A percentile compares a stretch with the other conserved stretches of the same genome.
Conservation (phyloP, 2,797 vertebrate genomes). For the Brachyrhaphis roseni region DNA sequence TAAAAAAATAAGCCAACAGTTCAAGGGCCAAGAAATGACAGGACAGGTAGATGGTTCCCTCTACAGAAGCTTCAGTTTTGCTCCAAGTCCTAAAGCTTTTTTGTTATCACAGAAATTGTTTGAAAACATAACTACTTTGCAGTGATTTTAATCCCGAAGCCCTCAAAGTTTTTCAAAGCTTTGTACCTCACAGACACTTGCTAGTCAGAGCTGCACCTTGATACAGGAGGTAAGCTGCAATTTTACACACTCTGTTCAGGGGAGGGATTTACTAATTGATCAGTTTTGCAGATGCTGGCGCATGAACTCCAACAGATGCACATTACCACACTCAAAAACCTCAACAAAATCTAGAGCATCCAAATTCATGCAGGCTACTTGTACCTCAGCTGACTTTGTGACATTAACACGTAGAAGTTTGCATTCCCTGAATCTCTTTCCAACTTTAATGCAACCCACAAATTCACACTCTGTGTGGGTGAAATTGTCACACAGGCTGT, state of each 20-base stretch:
- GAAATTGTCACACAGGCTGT: slow-evolving; percentile 43
- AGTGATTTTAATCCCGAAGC: not conserved
- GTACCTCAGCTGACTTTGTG: slow-evolving; percentile 15
- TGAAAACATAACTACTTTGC: not conserved
- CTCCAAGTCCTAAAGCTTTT: not conserved
- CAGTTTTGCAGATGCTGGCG: slow-evolving; percentile 9
- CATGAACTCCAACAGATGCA: slow-evolving; percentile 1
- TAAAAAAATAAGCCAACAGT: not conserved
- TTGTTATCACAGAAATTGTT: not conserved
- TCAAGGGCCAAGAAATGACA: slow-evolving; percentile 2
- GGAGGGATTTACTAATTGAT: slow-evolving; percentile 11
- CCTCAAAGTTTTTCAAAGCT: not conserved
- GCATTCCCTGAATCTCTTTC: not conserved
- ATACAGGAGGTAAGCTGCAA: slow-evolving; percentile 3
- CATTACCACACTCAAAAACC: not conserved
- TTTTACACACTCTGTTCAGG: not conserved
- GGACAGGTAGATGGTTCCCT: not conserved
- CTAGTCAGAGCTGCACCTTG: slow-evolving; percentile 13
- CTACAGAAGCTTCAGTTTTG: not conserved
- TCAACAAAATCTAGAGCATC: slow-evolving; percentile 6
- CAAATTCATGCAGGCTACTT: not conserved
- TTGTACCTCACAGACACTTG: not conserved
- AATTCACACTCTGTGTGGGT: slow-evolving; percentile 23
- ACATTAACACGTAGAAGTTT: slow-evolving; percentile 25
- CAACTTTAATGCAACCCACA: slow-evolving; percentile 20